phyloP scores from a whole-genome alignment of 2,797 vertebrate species.

The Choloepus didactylus region DNA sequence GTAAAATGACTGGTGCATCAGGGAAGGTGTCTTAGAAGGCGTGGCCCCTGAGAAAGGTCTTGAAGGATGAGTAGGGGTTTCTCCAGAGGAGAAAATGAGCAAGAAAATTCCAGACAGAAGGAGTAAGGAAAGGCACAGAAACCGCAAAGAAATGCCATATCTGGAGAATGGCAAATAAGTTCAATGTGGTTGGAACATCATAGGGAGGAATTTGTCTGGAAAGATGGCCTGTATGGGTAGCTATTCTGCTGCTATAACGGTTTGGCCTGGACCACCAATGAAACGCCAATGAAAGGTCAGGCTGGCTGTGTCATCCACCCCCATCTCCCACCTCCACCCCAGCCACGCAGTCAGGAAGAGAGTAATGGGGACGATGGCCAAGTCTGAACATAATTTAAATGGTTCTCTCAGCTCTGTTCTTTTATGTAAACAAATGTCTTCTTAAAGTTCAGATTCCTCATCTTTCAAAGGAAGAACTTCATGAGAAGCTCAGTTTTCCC shows the following conservation, averaged over 20 bases:
- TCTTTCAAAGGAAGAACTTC: background rate
- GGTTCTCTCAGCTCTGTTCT: background rate
- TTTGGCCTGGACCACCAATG: background rate
- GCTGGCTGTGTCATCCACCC: background rate
- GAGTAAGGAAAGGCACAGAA: background rate
- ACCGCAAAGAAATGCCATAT: background rate
- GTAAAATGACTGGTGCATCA: background rate
- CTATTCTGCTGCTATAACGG: background rate
- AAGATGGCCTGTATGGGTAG: background rate
- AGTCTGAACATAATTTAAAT: background rate
- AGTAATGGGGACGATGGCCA: background rate
- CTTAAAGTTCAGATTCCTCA: constrained; percentile 16
- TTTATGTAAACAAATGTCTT: background rate
- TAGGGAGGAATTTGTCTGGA: background rate
- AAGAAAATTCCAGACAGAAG: background rate
- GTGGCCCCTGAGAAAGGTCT: background rate
- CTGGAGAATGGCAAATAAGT: background rate
- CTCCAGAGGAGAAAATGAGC: background rate
- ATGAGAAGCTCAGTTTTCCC: background rate
- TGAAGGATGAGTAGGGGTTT: background rate
- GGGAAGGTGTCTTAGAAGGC: background rate
- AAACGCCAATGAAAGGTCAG: background rate
- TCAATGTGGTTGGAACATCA: background rate
- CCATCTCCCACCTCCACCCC: background rate
- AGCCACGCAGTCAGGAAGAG: background rate